Conservation (phyloP, 1,140 invertebrate species). For the Leptopilina clavipes region DNA sequence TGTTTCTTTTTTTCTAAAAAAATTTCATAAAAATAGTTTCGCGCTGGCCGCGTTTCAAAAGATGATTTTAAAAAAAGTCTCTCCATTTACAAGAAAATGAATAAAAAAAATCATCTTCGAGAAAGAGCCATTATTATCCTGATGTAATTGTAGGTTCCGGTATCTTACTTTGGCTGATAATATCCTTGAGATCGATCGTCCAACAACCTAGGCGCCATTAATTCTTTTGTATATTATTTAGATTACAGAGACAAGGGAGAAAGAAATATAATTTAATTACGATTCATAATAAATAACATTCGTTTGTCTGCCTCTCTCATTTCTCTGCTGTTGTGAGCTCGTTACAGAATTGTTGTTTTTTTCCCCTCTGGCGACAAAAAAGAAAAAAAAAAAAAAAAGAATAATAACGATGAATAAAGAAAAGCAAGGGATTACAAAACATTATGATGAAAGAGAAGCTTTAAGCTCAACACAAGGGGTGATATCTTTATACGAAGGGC, state of each 20-base stretch:
- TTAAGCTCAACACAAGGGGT: neutral
- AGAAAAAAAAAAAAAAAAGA: neutral
- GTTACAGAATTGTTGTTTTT: conserved; percentile 2
- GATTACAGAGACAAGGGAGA: neutral
- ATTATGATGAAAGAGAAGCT: conserved; percentile 14
- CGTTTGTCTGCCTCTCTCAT: neutral
- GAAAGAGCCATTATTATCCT: neutral
- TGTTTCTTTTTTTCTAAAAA: too few species aligned
- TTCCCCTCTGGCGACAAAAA: neutral
- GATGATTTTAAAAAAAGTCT: neutral
- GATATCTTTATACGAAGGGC: neutral
- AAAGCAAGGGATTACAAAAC: conserved; percentile 6
- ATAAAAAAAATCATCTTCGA: neutral
- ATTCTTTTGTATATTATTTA: neutral
- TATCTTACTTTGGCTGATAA: neutral
- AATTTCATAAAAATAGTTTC: too few species aligned
- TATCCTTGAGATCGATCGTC: neutral
- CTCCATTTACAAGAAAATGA: neutral
- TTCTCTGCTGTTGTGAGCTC: neutral
- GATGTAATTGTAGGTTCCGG: neutral
- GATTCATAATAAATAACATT: neutral
- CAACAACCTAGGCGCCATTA: neutral
- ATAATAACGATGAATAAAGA: conserved; percentile 1
- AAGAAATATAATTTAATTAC: conserved; percentile 20
- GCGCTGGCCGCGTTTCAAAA: neutral